Evolutionary conservation across 2,797 vertebrate species (phyloP).

Genomic region (Okamejei kenojei): DNA sequence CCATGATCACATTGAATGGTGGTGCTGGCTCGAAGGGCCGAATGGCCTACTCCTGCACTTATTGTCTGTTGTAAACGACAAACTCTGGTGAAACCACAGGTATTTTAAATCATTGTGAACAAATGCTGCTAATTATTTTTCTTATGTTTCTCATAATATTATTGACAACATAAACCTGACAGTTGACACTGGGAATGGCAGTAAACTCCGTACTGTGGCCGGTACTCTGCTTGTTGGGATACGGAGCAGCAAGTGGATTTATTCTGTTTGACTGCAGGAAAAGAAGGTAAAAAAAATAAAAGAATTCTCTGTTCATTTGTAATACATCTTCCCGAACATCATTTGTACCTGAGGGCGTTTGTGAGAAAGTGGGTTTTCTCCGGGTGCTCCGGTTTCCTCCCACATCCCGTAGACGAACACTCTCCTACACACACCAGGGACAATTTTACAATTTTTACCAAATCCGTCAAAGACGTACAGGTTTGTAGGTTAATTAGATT

Average conservation of each 20-base stretch:
- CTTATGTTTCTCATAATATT: neutral
- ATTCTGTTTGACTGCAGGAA: conserved; percentile 12
- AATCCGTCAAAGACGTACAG: no score
- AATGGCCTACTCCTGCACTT: no score
- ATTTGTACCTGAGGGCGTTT: neutral
- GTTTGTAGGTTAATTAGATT: no score
- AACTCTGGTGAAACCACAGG: neutral
- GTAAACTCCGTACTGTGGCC: conserved; percentile 20
- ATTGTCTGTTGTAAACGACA: neutral
- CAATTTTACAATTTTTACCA: no score
- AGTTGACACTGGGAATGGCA: conserved; percentile 20
- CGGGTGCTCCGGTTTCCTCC: no score
- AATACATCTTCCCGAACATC: neutral
- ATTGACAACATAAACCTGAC: neutral
- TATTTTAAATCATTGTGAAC: neutral
- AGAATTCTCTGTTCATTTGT: neutral
- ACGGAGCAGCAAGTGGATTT: conserved; percentile 25
- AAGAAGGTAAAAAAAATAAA: conserved; percentile 12
- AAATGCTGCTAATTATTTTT: neutral
- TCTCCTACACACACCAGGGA: no score
- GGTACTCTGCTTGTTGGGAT: neutral
- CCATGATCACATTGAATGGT: no score
- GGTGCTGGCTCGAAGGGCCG: no score
- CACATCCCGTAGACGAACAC: no score
- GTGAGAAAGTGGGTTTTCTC: neutral